These are phyloP conservation scores for Sphyrna mokarran DNA, from an alignment of 2,113 vertebrate species.

Conservation along the genomic window DNA sequence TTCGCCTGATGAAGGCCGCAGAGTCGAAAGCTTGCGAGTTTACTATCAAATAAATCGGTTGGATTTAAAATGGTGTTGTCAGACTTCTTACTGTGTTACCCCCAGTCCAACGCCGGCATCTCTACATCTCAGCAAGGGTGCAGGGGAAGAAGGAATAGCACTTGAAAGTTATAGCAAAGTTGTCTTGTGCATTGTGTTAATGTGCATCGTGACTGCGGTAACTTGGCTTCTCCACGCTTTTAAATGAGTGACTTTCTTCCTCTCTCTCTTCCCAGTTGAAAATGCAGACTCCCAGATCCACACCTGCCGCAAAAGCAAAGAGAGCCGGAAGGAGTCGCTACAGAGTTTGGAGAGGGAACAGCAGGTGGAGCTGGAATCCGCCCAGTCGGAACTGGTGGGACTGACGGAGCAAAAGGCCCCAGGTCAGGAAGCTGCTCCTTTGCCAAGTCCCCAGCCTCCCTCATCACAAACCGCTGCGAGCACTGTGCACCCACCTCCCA, in stretches of 20 bases:
- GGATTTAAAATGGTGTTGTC: too few relatives aligned
- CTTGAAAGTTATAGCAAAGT: neutral
- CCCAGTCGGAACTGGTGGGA: neutral
- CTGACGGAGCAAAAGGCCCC: slow-evolving; percentile 13
- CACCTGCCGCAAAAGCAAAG: neutral
- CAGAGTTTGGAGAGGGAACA: neutral
- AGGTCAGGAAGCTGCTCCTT: slow-evolving; percentile 24
- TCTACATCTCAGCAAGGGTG: neutral
- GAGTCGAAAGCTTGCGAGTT: too few relatives aligned
- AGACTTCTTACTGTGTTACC: too few relatives aligned
- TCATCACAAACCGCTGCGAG: slow-evolving; percentile 4
- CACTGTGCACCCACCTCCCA: slow-evolving; percentile 15
- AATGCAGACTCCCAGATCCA: neutral
- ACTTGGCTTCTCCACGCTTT: neutral
- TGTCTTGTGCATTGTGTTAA: neutral
- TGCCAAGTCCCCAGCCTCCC: neutral
- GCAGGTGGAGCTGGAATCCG: neutral
- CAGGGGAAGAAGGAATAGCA: neutral
- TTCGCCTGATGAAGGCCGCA: too few relatives aligned
- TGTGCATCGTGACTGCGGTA: neutral
- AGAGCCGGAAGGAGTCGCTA: neutral
- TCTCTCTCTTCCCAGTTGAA: neutral
- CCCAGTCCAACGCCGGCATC: too few relatives aligned
- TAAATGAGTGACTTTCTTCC: neutral
- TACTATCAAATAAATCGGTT: too few relatives aligned